Conservation (phyloP, 2,888 invertebrate genomes). For the Galeruca laticollis region DNA sequence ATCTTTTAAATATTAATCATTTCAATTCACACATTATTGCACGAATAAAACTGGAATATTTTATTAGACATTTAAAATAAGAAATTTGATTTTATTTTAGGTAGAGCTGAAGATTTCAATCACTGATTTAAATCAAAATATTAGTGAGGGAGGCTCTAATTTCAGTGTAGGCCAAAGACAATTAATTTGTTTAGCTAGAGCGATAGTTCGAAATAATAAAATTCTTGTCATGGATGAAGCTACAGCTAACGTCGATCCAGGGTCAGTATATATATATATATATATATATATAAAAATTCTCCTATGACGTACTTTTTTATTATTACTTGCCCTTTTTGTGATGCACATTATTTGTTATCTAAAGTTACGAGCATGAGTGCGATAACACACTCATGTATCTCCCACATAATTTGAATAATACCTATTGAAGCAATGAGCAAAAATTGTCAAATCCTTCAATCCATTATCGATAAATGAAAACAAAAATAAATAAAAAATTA, state of each 20-base stretch:
- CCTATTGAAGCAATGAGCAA: too few relatives aligned
- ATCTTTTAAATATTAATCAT: too few relatives aligned
- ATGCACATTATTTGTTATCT: too few relatives aligned
- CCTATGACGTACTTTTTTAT: too few relatives aligned
- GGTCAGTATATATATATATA: constrained; percentile 40
- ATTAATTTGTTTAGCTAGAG: constrained; percentile 89
- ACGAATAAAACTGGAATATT: background rate
- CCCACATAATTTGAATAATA: too few relatives aligned
- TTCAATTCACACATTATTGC: background rate
- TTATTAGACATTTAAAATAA: background rate
- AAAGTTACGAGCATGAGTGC: too few relatives aligned
- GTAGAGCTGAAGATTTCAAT: constrained; percentile 78
- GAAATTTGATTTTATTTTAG: constrained; percentile 23
- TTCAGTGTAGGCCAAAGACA: constrained; percentile 92
- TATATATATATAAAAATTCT: constrained; percentile 17
- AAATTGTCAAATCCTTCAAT: too few relatives aligned
- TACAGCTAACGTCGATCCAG: constrained; percentile 86
- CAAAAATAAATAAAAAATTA: too few relatives aligned
- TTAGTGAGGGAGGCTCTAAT: constrained; percentile 84
- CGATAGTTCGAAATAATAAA: constrained; percentile 81
- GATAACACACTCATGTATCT: too few relatives aligned
- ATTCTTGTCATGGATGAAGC: constrained; percentile 92
- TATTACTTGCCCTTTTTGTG: too few relatives aligned
- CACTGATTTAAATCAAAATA: constrained; percentile 73
- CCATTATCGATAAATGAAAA: too few relatives aligned